These are phyloP conservation scores for Narcine bancroftii DNA, from an alignment of 2,113 vertebrate genomes.

Conservation along the genomic window DNA sequence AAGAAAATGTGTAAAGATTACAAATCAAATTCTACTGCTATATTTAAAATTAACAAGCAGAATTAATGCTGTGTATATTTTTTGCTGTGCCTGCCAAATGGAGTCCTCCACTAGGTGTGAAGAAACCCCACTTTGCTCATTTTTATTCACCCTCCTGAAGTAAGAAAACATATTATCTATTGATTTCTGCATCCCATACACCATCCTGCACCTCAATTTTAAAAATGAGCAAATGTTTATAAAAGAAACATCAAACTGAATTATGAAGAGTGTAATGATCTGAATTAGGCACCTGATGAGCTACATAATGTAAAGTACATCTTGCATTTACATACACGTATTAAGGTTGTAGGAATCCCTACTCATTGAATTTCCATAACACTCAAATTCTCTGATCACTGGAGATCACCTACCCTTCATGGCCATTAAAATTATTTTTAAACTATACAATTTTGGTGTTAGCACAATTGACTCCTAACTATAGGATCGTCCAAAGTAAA, in stretches of 20 bases:
- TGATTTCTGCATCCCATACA: not conserved
- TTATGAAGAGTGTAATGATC: not conserved
- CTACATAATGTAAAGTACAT: not conserved
- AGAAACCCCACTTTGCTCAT: not conserved
- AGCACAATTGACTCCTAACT: not conserved
- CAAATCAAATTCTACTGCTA: not conserved
- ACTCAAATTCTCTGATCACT: not conserved
- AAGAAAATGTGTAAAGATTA: not conserved
- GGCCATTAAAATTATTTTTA: not conserved
- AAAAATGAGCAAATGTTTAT: not conserved
- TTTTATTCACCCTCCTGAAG: not conserved
- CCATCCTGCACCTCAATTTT: not conserved
- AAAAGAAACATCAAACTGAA: not conserved
- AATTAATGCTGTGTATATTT: not conserved
- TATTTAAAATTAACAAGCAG: not conserved
- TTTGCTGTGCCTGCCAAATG: not conserved
- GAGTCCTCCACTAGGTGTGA: not conserved
- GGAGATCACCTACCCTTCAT: not conserved
- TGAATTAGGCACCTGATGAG: not conserved
- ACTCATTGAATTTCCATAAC: not conserved
- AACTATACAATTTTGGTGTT: too few relatives aligned
- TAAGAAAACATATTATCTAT: not conserved
- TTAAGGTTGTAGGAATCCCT: not conserved
- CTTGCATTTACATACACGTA: not conserved
- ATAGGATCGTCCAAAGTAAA: not conserved